These are phyloP conservation scores for Scaptomyza caliginosa DNA, from an alignment of 2,888 invertebrate species.

Conservation along the genomic window DNA sequence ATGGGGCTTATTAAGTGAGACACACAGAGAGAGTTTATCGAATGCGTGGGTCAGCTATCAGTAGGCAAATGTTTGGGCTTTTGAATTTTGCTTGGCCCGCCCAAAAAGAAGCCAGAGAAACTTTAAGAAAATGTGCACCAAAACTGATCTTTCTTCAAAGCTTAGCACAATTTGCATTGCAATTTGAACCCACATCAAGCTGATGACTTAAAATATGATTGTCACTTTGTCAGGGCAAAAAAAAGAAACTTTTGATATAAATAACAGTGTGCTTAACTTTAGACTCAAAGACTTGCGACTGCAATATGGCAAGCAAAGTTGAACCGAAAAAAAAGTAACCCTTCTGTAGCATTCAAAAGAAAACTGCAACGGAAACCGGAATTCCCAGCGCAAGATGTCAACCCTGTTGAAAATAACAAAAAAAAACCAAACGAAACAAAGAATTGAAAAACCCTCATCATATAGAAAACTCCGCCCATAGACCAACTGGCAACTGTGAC, in stretches of 20 bases:
- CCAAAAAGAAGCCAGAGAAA: not conserved
- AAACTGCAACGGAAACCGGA: slow-evolving; percentile 77
- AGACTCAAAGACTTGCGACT: slow-evolving; percentile 18
- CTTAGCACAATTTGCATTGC: not conserved
- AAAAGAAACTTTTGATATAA: slow-evolving; percentile 45
- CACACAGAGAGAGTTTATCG: slow-evolving; percentile 34
- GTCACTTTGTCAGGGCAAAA: slow-evolving; percentile 29
- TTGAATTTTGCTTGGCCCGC: too few species aligned
- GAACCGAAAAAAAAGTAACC: slow-evolving; percentile 26
- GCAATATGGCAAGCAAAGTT: slow-evolving; percentile 54
- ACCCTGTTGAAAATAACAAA: slow-evolving; percentile 46
- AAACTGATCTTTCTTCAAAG: not conserved
- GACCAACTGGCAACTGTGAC: slow-evolving; percentile 68
- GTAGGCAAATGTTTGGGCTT: slow-evolving; percentile 23
- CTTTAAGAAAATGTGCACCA: not conserved
- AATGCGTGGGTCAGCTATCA: slow-evolving; percentile 21
- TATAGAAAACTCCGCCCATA: slow-evolving; percentile 41
- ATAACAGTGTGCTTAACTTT: slow-evolving; percentile 37
- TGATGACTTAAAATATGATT: slow-evolving; percentile 16
- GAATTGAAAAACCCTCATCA: slow-evolving; percentile 67
- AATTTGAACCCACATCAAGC: not conserved
- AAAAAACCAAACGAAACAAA: slow-evolving; percentile 32
- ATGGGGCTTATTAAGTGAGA: slow-evolving; percentile 59
- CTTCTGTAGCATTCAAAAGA: slow-evolving; percentile 63
- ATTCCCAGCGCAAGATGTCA: slow-evolving; percentile 76